Conservation (phyloP, 2,113 vertebrate species). For the Pterocles gutturalis region DNA sequence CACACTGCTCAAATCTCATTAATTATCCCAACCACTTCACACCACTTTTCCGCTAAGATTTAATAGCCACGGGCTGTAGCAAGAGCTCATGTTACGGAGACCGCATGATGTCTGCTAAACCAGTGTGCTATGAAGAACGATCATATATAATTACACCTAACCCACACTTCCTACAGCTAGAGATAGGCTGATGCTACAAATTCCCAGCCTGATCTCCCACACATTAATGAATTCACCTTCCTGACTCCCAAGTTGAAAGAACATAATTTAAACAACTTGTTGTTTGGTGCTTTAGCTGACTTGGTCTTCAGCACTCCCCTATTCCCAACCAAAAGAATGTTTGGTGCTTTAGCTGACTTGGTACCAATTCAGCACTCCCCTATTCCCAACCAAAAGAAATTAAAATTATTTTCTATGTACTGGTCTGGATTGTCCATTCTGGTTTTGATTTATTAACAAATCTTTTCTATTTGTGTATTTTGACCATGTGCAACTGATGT, state of each 20-base stretch:
- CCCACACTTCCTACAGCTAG: background rate
- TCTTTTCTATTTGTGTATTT: background rate
- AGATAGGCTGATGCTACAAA: background rate
- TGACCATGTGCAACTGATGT: background rate
- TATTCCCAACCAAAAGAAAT: background rate
- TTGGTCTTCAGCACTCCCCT: background rate
- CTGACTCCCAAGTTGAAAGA: background rate
- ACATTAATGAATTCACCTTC: background rate
- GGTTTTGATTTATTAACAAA: background rate
- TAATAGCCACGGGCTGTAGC: background rate
- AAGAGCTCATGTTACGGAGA: background rate
- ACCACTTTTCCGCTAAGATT: fast-evolving
- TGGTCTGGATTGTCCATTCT: background rate
- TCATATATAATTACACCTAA: background rate
- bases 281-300: background rate
- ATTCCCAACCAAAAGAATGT: background rate
- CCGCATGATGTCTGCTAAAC: background rate
- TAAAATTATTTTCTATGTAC: background rate
- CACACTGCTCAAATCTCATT: background rate
- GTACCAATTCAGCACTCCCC: background rate
- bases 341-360: background rate
- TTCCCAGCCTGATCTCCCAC: background rate
- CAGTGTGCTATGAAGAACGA: background rate
- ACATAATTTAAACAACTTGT: background rate
- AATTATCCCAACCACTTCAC: background rate